Evolutionary conservation across 2,113 vertebrate genomes (phyloP), one percentile per base, ranked within the genome.

Genomic region (Ornithorhynchus anatinus): DNA sequence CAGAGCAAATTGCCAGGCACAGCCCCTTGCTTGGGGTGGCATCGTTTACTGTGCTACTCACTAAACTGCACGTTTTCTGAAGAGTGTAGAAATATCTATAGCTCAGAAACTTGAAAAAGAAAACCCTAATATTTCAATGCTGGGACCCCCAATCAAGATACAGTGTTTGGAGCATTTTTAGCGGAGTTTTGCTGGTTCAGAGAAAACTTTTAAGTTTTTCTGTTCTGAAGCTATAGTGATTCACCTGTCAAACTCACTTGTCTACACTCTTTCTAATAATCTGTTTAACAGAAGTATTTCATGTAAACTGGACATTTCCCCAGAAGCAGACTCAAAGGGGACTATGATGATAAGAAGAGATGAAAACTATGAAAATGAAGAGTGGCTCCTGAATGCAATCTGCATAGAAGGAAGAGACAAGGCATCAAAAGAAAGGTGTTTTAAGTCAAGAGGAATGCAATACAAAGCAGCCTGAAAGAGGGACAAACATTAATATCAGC

Each of bases 291-390:
- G 25, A 50, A 50, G 8, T 17, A 50, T 19, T 50, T 50, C 47
- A 50, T 14, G 47, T 50, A 50, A 50, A 31, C 9, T 29, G 8
- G 10, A 10, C 6, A 17, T 12, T 29, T 8, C 47, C 10, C 15
- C 25, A 50, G 47, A n/a, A 17, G 19, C 25, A 32, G 13, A 47
- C 31, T 40, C 23, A 5, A 3, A 2, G 11, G 15, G 53, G 27
- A 68, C 19, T 8, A 59, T 17, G 45, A 1, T 3, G 62, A 57
- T 45, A 54, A 64, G 45, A 29, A 68, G 27, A 57, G 73, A 65
- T 68, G 56, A 75, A 82, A 31, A 52, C 75, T 10, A 82, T 47
- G 64, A 39, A 78, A 77, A 51, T 59, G 37, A 40, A n/a, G 40
- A 54, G 42, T 51, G 78, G 71, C 74, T 76, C 48, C 31, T 73